Evolutionary conservation across 2,113 vertebrate genomes (phyloP).

Genomic region (Opisthocomus hoazin): DNA sequence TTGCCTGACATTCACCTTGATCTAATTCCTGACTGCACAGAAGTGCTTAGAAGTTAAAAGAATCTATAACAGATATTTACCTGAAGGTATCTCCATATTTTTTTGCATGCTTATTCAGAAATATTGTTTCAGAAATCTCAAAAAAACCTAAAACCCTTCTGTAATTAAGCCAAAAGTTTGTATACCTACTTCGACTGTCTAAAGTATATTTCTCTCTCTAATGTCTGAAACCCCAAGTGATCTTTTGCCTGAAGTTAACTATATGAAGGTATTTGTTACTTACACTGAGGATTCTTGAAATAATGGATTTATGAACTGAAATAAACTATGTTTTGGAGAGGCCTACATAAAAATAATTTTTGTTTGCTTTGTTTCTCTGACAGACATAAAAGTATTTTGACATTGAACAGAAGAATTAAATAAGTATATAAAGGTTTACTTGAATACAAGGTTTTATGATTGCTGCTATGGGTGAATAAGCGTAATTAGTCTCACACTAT

Average conservation of each 20-base stretch:
- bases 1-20: neutral
- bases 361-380: neutral
- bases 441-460: neutral
- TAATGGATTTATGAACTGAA: neutral
- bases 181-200: neutral
- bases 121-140: neutral
- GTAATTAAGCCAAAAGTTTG: neutral
- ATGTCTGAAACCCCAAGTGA: neutral
- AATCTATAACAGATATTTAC: neutral
- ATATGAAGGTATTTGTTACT: neutral
- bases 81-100: neutral
- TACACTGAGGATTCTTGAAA: neutral
- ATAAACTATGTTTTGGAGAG: neutral
- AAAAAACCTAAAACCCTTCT: accelerated
- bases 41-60: neutral
- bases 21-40: neutral
- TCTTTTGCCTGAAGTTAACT: neutral
- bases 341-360: neutral
- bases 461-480: neutral
- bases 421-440: neutral
- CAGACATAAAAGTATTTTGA: neutral
- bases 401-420: neutral
- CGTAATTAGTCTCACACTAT: neutral
- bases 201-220: neutral
- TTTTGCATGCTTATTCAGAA: neutral